These are phyloP conservation scores for Lepidocyrtoides sp. DNA, from an alignment of 2,888 invertebrate species.

Conservation along the genomic window DNA sequence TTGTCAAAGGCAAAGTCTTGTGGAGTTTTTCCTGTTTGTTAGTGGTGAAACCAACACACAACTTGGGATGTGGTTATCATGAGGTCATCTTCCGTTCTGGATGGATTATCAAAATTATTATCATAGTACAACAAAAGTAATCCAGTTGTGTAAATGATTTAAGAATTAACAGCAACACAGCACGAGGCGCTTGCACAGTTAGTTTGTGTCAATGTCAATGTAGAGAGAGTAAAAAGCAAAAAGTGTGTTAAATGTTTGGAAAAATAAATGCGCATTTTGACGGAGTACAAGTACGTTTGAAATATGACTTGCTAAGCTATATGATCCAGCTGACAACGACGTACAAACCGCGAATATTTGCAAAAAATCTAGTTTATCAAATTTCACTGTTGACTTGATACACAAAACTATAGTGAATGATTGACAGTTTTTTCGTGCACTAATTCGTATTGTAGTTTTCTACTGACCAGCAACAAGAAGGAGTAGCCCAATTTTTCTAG, in stretches of 20 bases:
- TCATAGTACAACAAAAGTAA: neutral
- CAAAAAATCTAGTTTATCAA: neutral
- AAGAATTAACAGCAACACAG: neutral
- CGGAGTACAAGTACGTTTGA: neutral
- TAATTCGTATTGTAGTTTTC: neutral
- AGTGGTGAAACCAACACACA: slow-evolving; percentile 12
- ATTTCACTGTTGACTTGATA: neutral
- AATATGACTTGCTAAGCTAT: neutral
- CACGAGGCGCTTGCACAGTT: too few relatives aligned
- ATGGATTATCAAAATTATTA: neutral
- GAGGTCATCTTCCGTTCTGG: slow-evolving; percentile 23
- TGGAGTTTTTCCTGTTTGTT: neutral
- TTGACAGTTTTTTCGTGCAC: neutral
- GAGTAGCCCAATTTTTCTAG: slow-evolving; percentile 6
- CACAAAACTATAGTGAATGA: neutral
- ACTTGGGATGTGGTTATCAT: slow-evolving; percentile 47
- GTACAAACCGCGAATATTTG: neutral
- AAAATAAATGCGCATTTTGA: neutral
- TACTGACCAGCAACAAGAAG: neutral
- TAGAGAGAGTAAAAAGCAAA: too few relatives aligned
- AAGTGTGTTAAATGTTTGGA: neutral
- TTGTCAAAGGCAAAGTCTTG: neutral
- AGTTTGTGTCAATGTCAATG: too few relatives aligned
- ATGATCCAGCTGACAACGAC: neutral
- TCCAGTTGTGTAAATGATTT: neutral